Base-by-base conservation (phyloP, 1,140 invertebrate species). In the Hyles vespertilio region DNA sequence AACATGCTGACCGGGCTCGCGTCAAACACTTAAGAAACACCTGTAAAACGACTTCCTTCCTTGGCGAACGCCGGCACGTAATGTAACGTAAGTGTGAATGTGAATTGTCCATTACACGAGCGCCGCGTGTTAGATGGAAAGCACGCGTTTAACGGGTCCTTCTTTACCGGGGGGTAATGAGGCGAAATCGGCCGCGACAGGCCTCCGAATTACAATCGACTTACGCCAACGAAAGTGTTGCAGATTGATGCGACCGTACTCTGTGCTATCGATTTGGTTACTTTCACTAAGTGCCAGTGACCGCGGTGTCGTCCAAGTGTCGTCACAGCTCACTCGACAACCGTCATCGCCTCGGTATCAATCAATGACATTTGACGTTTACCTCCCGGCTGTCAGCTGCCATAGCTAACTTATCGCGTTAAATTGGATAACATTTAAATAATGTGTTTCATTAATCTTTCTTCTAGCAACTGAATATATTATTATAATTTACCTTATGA, bases 161-260 rank as follows among this genome's bases (percentile, higher is more conserved):
- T 59, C 56, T 43, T 0, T 33, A 51, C 46, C 5, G 33, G 33
- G 22, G 62, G 58, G 56, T 48, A 12, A 12, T n/a, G 44, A 51
- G 56, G 52, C 51, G 70, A 81, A 78, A 77, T 72, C 75, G 69
- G 57, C 63, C 46, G 36, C 54, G 60, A 72, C 69, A 74, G 56
- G 54, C 34, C 46, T 60, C 65, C 63, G 77, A 81, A 83, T 81
- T 66, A 78, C 74, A 79, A 81, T 80, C 70, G 70, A 74, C 74
- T 80, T 67, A 65, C 63, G 63, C 57, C 67, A 65, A 78, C 69
- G 78, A 83, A 83, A 83, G 80, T 81, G 77, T 81, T 73, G 69
- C 76, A 69, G 72, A 82, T 77, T 71, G 76, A 74, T 72, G 67
- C 63, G 61, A 69, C 54, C 51, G 58, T 65, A 70, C 58, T 47